Conservation (phyloP, 2,888 invertebrate genomes). For the Arrhopalites spinosus region DNA sequence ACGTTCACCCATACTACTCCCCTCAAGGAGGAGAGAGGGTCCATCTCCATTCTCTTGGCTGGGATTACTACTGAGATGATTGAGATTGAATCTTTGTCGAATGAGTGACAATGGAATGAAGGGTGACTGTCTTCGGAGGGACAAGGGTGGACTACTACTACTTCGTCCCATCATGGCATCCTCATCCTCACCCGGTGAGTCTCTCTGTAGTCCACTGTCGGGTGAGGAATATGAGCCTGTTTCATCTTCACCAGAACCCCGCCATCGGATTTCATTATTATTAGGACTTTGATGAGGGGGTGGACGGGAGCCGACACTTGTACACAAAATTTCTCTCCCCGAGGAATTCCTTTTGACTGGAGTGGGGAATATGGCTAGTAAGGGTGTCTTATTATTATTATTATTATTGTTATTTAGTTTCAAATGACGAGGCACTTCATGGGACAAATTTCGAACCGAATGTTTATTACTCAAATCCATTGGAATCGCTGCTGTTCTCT, state of each 20-base stretch:
- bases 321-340: conserved; percentile 5
- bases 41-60: conserved; percentile 39
- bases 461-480: conserved; percentile 56
- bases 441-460: conserved; percentile 22
- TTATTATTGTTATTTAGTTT: conserved; percentile 50
- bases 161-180: conserved; percentile 42
- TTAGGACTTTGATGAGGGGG: neutral
- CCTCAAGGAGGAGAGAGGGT: conserved; percentile 27
- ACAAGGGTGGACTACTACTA: conserved; percentile 41
- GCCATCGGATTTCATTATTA: conserved; percentile 46
- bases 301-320: conserved; percentile 7
- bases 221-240: conserved; percentile 54
- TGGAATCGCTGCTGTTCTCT: conserved; percentile 45
- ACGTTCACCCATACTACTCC: neutral
- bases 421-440: conserved; percentile 40
- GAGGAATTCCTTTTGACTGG: conserved; percentile 16
- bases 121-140: conserved; percentile 45
- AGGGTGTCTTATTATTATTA: conserved; percentile 46
- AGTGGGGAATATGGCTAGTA: conserved; percentile 24
- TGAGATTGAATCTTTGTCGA: conserved; percentile 52
- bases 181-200: conserved; percentile 56
- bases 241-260: conserved; percentile 47
- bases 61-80: conserved; percentile 16
- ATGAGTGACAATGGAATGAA: conserved; percentile 56
- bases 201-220: conserved; percentile 55